Conservation (phyloP, 2,888 invertebrate species). For the Stramonita haemastoma region DNA sequence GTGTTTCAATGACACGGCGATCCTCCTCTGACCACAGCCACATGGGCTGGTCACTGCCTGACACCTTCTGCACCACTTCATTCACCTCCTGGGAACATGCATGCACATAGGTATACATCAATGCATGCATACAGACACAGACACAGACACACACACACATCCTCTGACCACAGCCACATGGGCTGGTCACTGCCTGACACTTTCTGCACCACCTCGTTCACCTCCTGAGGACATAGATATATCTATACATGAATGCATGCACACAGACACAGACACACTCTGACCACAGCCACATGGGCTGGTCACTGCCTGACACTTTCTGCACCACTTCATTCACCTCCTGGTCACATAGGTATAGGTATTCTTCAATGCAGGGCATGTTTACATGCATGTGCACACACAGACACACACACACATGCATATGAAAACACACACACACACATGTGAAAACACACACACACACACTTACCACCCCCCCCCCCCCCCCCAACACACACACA, state of each 20-base stretch:
- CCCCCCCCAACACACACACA: no score
- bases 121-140: slow-evolving; percentile 29
- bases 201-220: slow-evolving; percentile 98
- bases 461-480: no score
- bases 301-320: slow-evolving; percentile 97
- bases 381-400: background rate
- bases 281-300: slow-evolving; percentile 92
- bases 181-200: slow-evolving; percentile 97
- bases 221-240: no score
- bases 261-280: slow-evolving; percentile 42
- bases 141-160: background rate
- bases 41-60: slow-evolving; percentile 95
- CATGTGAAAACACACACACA: background rate
- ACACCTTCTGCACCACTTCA: slow-evolving; percentile 97
- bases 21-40: slow-evolving; percentile 85
- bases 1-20: slow-evolving; percentile 55
- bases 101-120: no score
- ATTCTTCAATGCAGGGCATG: no score
- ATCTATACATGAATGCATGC: no score
- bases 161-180: slow-evolving; percentile 87
- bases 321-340: slow-evolving; percentile 98
- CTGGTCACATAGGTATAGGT: no score
- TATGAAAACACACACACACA: background rate
- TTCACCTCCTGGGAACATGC: slow-evolving; percentile 98
- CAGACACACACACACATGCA: background rate